A percentile compares a stretch with the other conserved stretches of the same genome.
Conservation (phyloP, 30 jellyfish, hydroid and myxozoan genomes). For the Aurelia aurita region DNA sequence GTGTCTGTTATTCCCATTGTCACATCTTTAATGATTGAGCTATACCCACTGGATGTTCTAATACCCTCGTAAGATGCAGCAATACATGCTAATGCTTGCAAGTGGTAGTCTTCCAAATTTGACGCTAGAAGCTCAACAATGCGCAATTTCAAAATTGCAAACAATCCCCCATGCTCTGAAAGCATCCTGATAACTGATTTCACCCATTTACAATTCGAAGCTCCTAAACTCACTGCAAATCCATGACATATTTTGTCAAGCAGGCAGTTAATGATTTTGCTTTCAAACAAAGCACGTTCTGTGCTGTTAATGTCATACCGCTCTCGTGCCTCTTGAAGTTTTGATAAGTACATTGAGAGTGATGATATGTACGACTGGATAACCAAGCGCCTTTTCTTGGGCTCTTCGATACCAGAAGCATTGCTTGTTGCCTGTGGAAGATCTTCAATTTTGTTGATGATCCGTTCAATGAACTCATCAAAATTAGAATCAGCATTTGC, state of each 20-base stretch:
- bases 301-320: neutral
- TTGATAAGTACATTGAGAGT: constrained; percentile 12
- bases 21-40: neutral
- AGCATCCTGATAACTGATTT: neutral
- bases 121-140: neutral
- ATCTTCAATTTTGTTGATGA: constrained; percentile 21
- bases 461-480: constrained; percentile 13
- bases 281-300: neutral
- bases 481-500: neutral
- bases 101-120: constrained; percentile 45
- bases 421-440: constrained; percentile 18
- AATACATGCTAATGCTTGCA: constrained; percentile 51
- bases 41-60: neutral
- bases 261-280: constrained; percentile 2
- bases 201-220: constrained; percentile 5
- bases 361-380: constrained; percentile 38
- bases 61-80: constrained; percentile 8
- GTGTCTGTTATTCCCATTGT: neutral
- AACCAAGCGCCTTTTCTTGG: constrained; percentile 14
- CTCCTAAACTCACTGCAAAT: neutral
- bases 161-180: neutral
- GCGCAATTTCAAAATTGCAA: neutral
- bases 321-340: neutral
- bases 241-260: constrained; percentile 53
- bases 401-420: neutral